phyloP scores from a whole-genome alignment of 1,140 invertebrate species.

The Cydia splendana region DNA sequence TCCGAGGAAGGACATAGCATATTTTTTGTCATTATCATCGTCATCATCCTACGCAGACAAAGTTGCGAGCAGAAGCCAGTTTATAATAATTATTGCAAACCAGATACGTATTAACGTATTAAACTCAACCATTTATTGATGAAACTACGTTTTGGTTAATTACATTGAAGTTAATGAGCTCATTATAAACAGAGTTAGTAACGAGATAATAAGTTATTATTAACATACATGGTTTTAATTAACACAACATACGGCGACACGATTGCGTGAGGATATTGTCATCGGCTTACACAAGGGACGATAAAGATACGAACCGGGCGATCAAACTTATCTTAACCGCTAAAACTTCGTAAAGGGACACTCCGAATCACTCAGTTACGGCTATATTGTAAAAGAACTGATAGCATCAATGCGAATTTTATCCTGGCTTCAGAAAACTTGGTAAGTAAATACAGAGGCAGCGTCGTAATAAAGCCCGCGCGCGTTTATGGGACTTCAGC shows the following conservation, averaged over 20 bases:
- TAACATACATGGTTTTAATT: background rate
- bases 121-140: background rate
- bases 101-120: background rate
- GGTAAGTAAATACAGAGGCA: background rate
- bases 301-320: background rate
- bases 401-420: background rate
- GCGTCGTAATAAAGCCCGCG: background rate
- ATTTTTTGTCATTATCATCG: no score
- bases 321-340: conserved; percentile 4
- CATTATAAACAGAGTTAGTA: background rate
- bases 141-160: background rate
- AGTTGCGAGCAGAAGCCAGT: background rate
- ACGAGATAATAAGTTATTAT: background rate
- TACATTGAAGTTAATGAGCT: background rate
- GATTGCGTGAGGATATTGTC: background rate
- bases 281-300: background rate
- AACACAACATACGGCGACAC: background rate
- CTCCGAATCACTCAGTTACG: conserved; percentile 11
- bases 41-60: background rate
- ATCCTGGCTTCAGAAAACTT: conserved; percentile 13
- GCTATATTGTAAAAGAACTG: conserved; percentile 9
- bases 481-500: conserved; percentile 4
- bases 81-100: background rate
- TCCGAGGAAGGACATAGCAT: no score
- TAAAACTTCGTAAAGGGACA: conserved; percentile 17